phyloP scores from a whole-genome alignment of 1,140 invertebrate genomes.

The Brachionus sp. region DNA sequence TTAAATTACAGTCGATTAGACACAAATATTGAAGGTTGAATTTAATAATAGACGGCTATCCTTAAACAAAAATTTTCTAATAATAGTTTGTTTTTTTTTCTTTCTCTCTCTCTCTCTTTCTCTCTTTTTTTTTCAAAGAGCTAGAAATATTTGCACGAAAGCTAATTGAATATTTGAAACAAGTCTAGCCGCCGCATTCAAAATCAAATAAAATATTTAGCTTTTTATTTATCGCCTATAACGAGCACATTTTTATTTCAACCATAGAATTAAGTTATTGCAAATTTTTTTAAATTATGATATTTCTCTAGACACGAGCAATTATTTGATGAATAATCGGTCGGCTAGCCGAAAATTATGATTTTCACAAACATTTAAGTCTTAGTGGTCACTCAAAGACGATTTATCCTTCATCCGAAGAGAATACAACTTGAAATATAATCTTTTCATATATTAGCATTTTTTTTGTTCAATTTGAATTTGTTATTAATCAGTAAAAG shows the following conservation, averaged over 20 bases:
- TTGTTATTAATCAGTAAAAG: slow-evolving; percentile 24
- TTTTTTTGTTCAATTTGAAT: slow-evolving; percentile 7
- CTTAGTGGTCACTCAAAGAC: not conserved
- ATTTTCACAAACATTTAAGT: not conserved
- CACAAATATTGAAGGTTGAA: not conserved
- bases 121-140: not conserved
- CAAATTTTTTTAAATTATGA: not conserved
- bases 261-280: not conserved
- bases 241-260: not conserved
- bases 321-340: slow-evolving; percentile 15
- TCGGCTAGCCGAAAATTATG: slow-evolving; percentile 29
- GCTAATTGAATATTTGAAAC: not conserved
- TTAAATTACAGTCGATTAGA: too few species aligned
- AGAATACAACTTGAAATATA: not conserved
- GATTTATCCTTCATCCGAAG: slow-evolving; percentile 20
- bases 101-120: too few species aligned
- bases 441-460: slow-evolving; percentile 24
- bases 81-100: not conserved
- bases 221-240: not conserved
- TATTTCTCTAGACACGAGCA: slow-evolving; percentile 21
- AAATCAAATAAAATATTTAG: not conserved
- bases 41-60: not conserved
- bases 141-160: not conserved
- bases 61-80: not conserved
- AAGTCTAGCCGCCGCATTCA: not conserved